These are phyloP conservation scores for Caenorhabditis sp. DNA, from an alignment of 2,888 invertebrate genomes.

Conservation along the genomic window DNA sequence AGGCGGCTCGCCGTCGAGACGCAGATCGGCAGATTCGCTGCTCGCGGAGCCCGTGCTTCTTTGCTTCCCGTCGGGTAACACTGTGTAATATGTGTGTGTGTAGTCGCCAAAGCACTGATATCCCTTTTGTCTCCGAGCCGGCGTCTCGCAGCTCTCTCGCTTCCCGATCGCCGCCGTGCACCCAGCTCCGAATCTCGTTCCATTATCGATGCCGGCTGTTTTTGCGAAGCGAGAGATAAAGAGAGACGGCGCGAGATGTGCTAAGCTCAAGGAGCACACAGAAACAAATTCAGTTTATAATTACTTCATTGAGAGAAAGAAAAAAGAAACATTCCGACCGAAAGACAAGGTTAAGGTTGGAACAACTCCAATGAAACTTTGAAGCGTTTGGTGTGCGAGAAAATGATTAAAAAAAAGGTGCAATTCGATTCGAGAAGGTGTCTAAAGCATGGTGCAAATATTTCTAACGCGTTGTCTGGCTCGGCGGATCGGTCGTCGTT, in stretches of 20 bases:
- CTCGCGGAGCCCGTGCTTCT: background rate
- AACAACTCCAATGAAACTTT: background rate
- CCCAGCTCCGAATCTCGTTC: slow-evolving; percentile 37
- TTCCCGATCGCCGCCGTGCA: slow-evolving; percentile 12
- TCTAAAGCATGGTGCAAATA: slow-evolving; percentile 75
- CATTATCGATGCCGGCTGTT: slow-evolving; percentile 46
- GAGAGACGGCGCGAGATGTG: slow-evolving; percentile 2
- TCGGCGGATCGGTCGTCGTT: slow-evolving; percentile 67
- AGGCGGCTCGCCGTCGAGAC: slow-evolving; percentile 25
- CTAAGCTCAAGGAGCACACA: slow-evolving; percentile 1
- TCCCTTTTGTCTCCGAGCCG: slow-evolving; percentile 20
- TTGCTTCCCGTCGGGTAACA: slow-evolving; percentile 29
- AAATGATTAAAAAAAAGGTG: slow-evolving; percentile 21
- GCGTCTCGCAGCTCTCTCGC: too few relatives aligned
- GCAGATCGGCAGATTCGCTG: slow-evolving; percentile 14
- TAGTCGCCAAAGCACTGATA: slow-evolving; percentile 31
- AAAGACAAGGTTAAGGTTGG: slow-evolving; percentile 20
- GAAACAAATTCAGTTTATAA: background rate
- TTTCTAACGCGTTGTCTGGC: slow-evolving; percentile 75
- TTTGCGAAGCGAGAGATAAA: slow-evolving; percentile 13
- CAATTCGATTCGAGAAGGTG: slow-evolving; percentile 16
- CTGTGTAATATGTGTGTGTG: slow-evolving; percentile 47
- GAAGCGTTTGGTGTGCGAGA: background rate
- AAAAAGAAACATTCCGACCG: slow-evolving; percentile 13
- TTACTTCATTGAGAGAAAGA: slow-evolving; percentile 17